Evolutionary conservation across 37 sponge, comb jelly and placozoan species (phyloP).

Genomic region (Axinella damicornis): DNA sequence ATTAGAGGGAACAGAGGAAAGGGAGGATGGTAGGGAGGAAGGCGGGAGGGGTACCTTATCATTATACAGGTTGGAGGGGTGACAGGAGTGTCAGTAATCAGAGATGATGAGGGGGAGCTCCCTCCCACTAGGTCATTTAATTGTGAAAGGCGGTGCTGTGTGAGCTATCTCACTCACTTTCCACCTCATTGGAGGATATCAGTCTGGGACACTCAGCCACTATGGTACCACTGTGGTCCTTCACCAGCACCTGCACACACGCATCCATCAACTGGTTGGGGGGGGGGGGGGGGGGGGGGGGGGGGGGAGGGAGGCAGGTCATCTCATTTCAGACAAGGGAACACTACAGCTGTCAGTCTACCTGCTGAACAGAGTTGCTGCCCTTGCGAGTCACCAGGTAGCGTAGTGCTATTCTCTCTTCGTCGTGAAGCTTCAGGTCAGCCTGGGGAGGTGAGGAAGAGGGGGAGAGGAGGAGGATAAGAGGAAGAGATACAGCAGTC

Average conservation of each 20-base stretch:
- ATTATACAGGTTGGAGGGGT: no score
- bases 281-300: conserved; percentile 17
- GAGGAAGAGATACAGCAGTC: not conserved
- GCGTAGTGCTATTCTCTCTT: conserved; percentile 77
- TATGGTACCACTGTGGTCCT: conserved; percentile 49
- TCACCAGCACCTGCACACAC: conserved; percentile 69
- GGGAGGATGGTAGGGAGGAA: no score
- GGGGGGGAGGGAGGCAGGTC: not conserved
- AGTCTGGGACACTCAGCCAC: conserved; percentile 80
- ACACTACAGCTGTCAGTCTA: not conserved
- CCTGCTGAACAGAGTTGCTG: conserved; percentile 67
- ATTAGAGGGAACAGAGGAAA: not conserved
- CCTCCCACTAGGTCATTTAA: no score
- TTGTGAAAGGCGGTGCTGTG: no score
- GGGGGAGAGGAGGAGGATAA: not conserved
- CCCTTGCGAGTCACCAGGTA: conserved; percentile 85
- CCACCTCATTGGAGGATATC: conserved; percentile 74
- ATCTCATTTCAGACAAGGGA: not conserved
- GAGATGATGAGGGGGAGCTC: no score
- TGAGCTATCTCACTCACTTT: conserved; percentile 68
- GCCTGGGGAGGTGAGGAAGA: conserved; percentile 57
- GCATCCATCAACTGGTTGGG: conserved; percentile 60
- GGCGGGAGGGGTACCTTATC: not conserved
- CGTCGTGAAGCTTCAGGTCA: conserved; percentile 76
- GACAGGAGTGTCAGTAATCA: no score